Base-by-base conservation (phyloP, 2,888 invertebrate species). In the Frankliniella intonsa region DNA sequence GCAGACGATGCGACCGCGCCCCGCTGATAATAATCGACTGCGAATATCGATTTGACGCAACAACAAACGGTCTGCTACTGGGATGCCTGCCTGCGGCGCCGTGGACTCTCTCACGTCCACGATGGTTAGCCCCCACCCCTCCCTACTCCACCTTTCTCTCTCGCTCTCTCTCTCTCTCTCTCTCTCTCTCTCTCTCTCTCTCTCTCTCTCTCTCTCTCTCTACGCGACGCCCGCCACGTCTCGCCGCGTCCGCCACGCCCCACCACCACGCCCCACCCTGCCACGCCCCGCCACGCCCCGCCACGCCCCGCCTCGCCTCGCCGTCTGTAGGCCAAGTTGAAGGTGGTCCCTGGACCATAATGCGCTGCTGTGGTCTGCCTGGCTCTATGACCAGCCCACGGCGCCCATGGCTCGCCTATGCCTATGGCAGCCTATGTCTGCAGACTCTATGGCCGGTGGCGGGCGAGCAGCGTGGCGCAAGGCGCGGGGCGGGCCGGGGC, bases 111-210 rank as follows among this genome's bases (percentile, higher is more conserved):
- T 55, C 55, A 12, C 55, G 12, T 17, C 7, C 55, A 1, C 55
- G 5, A 17, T 1, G 17, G 11, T 14, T 1, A n/a, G 3, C 55
- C 55, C 55, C 55, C 55, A 12, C 55, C 62, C 17, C 55, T 17
- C 17, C 55, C 17, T 8, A 1, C 55, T 55, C 55, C 17, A 2
- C n/a, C 62, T 62, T 5, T 62, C 55, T 55, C 55, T 55, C 55
- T 55, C 55, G 12, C 62, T 81, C 81, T 62, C 69, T 69, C 65
- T 69, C 81, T 22, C 79, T 76, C 69, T 80, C 50, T 80, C 79
- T 82, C 79, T 82, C 79, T 82, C 79, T 82, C 79, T 82, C 79
- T 82, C 79, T 82, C 79, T 82, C 49, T 82, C 79, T 82, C 49
- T 82, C 79, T 82, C 49, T 82, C 79, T 80, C 65, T 82, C 79